Conservation (phyloP, 2,888 invertebrate species). For the Osedax frankpressi region DNA sequence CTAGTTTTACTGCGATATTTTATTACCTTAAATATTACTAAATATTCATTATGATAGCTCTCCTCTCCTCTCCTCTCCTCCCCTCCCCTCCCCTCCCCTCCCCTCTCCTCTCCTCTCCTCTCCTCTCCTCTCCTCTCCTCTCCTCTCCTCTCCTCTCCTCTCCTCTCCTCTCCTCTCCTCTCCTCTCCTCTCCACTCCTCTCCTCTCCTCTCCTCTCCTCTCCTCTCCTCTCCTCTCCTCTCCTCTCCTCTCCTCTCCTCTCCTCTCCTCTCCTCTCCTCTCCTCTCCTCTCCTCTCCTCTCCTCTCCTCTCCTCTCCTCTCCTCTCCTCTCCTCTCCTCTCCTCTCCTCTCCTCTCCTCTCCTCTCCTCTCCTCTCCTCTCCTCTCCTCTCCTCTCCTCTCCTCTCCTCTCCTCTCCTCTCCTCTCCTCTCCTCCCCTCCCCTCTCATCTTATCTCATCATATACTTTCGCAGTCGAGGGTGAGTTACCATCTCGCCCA, state of each 20-base stretch:
- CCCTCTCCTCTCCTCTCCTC: conserved; percentile 15
- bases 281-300: conserved; percentile 10
- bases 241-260: conserved; percentile 16
- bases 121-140: conserved; percentile 13
- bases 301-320: conserved; percentile 7
- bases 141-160: conserved; percentile 16
- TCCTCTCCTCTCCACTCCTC: conserved; percentile 15
- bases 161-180: conserved; percentile 16
- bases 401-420: conserved; percentile 10
- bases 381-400: conserved; percentile 15
- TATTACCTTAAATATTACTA: no score
- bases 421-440: conserved; percentile 16
- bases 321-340: conserved; percentile 7
- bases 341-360: conserved; percentile 11
- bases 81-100: conserved; percentile 15
- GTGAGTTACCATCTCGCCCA: no score
- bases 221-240: conserved; percentile 16
- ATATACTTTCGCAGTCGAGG: conserved; percentile 14
- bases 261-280: conserved; percentile 15
- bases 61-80: conserved; percentile 9
- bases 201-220: conserved; percentile 16
- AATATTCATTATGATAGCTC: no score
- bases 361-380: conserved; percentile 16
- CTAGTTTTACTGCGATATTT: no score
- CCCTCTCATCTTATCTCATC: conserved; percentile 14